Evolutionary conservation across 64 coral and sea anemone species (phyloP), one percentile per base, ranked within the genome.

Genomic region (Stylophora pistillata): DNA sequence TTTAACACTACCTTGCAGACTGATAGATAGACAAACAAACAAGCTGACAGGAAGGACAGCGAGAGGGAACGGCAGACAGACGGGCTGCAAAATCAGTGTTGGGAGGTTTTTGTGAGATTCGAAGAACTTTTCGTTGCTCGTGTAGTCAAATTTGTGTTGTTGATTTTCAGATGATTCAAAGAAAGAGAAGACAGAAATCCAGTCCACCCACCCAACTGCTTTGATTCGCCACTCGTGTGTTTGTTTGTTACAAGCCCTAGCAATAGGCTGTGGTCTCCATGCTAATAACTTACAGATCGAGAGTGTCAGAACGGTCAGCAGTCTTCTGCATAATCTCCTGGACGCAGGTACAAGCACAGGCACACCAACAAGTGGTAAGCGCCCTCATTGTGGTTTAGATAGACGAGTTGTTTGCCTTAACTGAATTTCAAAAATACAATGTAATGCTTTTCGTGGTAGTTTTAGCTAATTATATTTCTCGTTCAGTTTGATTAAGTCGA

Each of bases 151-250:
- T 77, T 16, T 73, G 2, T 25, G 30, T 59, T 26, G 64, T 81
- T 2, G 41, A 1, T 65, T 63, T 66, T 68, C 77, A 98, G 95
- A 94, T 78, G 92, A 94, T 68, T 94, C 95, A 10, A 94, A 91
- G 78, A 91, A 93, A 85, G 95, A 98, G 57, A 98, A 98, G 72
- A 91, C 88, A 14, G 94, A 96, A 71, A 92, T 93, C 55, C 90
- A 92, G 56, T 82, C 93, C 26, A 81, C 76, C 75, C 97, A 99
- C 23, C 97, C 97, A 13, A 95, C 97, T 21, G 83, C 88, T 18
- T 56, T 99, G 4, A 95, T 99, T 56, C 90, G 97, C 31, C 94
- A 88, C 55, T 95, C 97, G 0, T 95, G 93, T 30, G 79, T 99
- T 23, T 95, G 85, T 85, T 78, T 99, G 1, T 60, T 99, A 33